Percentiles rank a stretch among this genome's conserved stretches.
phyloP scores from a whole-genome alignment of 2,888 invertebrate species.

The Physocephala rufipes region DNA sequence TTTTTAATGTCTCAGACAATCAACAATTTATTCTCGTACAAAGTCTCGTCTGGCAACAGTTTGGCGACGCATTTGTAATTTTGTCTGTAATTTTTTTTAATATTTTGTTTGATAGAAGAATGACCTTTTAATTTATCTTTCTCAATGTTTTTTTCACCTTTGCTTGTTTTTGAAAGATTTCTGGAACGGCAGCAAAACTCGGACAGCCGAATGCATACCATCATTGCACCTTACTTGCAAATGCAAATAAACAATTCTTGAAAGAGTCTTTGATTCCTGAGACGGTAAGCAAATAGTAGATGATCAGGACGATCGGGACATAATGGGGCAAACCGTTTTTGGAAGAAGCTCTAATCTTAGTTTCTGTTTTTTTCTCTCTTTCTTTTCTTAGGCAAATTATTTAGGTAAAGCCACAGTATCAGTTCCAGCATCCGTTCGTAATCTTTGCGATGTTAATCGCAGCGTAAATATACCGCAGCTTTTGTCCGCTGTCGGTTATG shows the following conservation, averaged over 20 bases:
- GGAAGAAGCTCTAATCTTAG: not conserved
- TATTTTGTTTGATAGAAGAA: not conserved
- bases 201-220: conserved; percentile 93
- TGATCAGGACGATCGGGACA: not conserved
- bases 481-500: conserved; percentile 83
- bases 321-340: too few species aligned
- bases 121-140: conserved; percentile 37
- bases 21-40: not conserved
- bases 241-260: conserved; percentile 81
- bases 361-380: not conserved
- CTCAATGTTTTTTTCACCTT: conserved; percentile 28
- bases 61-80: not conserved
- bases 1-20: not conserved
- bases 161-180: conserved; percentile 72
- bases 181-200: conserved; percentile 94
- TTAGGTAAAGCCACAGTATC: conserved; percentile 88
- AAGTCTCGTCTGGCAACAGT: conserved; percentile 12
- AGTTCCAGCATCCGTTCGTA: conserved; percentile 81
- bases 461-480: conserved; percentile 77
- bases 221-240: conserved; percentile 93
- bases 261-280: conserved; percentile 77
- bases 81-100: conserved; percentile 10
- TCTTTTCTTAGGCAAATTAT: conserved; percentile 73
- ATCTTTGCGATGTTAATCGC: conserved; percentile 80
- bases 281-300: conserved; percentile 70